Percentiles rank a stretch among this genome's conserved stretches.
These are phyloP conservation scores for Oncorhynchus tshawytscha DNA, from an alignment of 2,113 vertebrate genomes.

Conservation along the genomic window DNA sequence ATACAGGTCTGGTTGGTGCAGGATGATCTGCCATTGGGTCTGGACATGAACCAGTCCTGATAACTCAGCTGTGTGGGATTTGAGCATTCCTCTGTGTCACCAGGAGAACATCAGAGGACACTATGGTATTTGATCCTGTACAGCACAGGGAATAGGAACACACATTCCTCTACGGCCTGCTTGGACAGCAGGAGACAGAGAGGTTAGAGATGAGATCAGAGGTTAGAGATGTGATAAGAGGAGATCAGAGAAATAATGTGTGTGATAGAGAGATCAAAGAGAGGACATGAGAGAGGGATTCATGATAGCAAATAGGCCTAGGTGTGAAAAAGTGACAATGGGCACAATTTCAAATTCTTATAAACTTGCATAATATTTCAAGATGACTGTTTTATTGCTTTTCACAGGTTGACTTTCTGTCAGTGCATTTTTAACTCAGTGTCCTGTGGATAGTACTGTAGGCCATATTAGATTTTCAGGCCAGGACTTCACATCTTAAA, in stretches of 20 bases:
- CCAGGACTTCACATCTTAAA: background rate
- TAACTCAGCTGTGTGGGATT: conserved; percentile 55
- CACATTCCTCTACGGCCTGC: conserved; percentile 1
- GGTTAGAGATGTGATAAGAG: too few relatives aligned
- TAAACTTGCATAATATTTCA: too few relatives aligned
- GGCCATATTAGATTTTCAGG: background rate
- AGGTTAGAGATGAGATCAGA: too few relatives aligned
- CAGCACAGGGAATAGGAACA: too few relatives aligned
- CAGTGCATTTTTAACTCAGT: background rate
- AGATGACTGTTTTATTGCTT: background rate
- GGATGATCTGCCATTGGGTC: background rate
- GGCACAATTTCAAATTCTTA: too few relatives aligned
- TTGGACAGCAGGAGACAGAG: background rate
- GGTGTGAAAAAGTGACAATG: too few relatives aligned
- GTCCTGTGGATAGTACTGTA: background rate
- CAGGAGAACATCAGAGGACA: conserved; percentile 25
- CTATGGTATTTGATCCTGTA: conserved; percentile 43
- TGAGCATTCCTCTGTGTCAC: conserved; percentile 17
- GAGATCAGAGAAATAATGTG: too few relatives aligned
- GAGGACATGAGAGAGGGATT: too few relatives aligned
- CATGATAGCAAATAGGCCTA: too few relatives aligned
- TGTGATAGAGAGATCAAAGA: too few relatives aligned
- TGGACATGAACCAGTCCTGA: conserved; percentile 1
- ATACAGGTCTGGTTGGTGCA: background rate
- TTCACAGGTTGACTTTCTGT: background rate